Percentiles rank a stretch among this genome's conserved stretches.
These are phyloP conservation scores for Sparus aurata DNA, from an alignment of 2,797 vertebrate genomes.

Conservation along the genomic window DNA sequence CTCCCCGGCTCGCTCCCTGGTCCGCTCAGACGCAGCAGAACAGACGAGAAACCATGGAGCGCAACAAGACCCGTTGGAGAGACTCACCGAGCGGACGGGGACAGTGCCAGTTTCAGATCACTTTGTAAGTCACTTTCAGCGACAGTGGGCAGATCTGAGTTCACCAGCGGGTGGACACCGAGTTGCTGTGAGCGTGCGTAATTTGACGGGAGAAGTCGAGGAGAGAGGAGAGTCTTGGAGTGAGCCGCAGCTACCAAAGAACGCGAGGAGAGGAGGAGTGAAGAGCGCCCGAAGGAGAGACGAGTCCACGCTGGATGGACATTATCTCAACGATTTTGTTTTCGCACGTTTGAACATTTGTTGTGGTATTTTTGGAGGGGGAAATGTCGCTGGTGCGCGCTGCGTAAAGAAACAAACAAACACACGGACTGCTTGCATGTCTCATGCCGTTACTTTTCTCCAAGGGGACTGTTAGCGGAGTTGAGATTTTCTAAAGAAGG, in stretches of 20 bases:
- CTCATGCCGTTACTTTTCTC: slow-evolving; percentile 55
- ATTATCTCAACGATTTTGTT: slow-evolving; percentile 24
- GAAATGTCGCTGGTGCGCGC: slow-evolving; percentile 32
- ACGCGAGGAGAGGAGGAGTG: slow-evolving; percentile 32
- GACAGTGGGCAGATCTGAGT: background rate
- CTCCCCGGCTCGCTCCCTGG: background rate
- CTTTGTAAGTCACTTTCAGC: slow-evolving; percentile 45
- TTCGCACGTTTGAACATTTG: slow-evolving; percentile 11
- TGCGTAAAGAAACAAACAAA: slow-evolving; percentile 57
- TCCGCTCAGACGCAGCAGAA: slow-evolving; percentile 59
- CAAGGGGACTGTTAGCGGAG: slow-evolving; percentile 57
- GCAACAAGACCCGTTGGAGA: slow-evolving; percentile 75
- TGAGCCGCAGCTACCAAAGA: slow-evolving; percentile 44
- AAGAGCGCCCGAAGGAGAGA: slow-evolving; percentile 17
- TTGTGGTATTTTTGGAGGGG: background rate
- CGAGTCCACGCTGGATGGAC: slow-evolving; percentile 16
- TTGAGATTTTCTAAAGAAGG: slow-evolving; percentile 31
- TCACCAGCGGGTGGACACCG: slow-evolving; percentile 30
- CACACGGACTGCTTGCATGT: slow-evolving; percentile 39
- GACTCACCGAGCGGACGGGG: slow-evolving; percentile 47
- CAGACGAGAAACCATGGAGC: slow-evolving; percentile 75
- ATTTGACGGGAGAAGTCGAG: slow-evolving; percentile 49
- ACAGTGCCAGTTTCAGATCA: slow-evolving; percentile 41
- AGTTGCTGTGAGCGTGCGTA: slow-evolving; percentile 41
- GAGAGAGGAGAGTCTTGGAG: slow-evolving; percentile 46